These are phyloP conservation scores for Nixonia krombeini DNA, from an alignment of 1,140 invertebrate species.

Conservation along the genomic window DNA sequence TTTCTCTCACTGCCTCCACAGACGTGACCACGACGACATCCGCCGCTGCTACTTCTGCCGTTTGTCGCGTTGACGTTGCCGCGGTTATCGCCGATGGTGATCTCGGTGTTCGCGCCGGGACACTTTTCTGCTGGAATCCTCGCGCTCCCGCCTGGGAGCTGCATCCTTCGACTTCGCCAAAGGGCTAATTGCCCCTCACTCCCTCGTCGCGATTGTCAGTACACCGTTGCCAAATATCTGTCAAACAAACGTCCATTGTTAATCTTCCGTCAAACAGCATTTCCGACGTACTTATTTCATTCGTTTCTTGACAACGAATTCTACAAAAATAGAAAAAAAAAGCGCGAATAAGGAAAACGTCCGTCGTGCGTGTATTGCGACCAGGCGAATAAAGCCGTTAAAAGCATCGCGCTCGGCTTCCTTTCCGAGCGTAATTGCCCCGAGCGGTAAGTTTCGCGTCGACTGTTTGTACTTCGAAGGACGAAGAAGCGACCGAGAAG, in stretches of 20 bases:
- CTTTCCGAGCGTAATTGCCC: neutral
- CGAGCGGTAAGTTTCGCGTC: constrained; percentile 7
- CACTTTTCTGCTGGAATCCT: constrained; percentile 64
- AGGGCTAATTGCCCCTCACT: constrained; percentile 70
- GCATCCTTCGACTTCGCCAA: constrained; percentile 72
- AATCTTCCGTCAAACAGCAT: neutral
- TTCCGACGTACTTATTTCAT: too few relatives aligned
- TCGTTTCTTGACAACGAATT: too few relatives aligned
- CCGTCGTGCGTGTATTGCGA: neutral
- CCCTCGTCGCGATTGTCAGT: constrained; percentile 66
- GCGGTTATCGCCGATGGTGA: constrained; percentile 55
- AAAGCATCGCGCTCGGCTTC: neutral
- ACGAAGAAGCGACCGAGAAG: constrained; percentile 46
- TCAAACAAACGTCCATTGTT: neutral
- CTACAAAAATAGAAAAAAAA: too few relatives aligned
- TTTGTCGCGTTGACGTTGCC: constrained; percentile 48
- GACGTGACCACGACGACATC: constrained; percentile 41
- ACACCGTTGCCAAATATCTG: constrained; percentile 29
- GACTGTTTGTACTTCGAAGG: constrained; percentile 16
- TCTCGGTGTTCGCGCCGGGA: constrained; percentile 57
- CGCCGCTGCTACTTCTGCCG: constrained; percentile 43
- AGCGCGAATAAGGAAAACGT: constrained; percentile 3
- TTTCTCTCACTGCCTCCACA: constrained; percentile 42
- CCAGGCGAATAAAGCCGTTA: neutral
- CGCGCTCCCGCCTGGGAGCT: constrained; percentile 72